phyloP scores from a whole-genome alignment of 2,113 vertebrate species.

The Cnemophilus loriae region DNA sequence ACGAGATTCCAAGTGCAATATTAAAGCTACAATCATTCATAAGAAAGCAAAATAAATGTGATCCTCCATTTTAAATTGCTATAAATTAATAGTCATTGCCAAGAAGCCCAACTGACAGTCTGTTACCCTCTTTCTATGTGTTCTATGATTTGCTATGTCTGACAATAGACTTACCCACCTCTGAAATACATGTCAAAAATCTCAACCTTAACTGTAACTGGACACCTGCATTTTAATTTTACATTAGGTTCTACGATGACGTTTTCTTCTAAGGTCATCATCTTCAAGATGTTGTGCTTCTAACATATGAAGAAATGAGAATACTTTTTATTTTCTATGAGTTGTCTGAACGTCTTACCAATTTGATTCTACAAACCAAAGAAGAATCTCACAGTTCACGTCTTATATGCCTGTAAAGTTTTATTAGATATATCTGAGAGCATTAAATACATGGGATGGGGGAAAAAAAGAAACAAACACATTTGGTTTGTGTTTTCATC shows the following conservation, averaged over 20 bases:
- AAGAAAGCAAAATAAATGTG: slow-evolving; percentile 11
- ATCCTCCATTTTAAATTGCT: slow-evolving; percentile 2
- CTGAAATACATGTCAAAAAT: not conserved
- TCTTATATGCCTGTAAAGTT: not conserved
- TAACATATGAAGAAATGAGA: not conserved
- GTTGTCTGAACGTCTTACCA: not conserved
- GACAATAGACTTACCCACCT: not conserved
- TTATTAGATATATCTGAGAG: not conserved
- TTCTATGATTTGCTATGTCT: not conserved
- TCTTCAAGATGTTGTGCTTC: not conserved
- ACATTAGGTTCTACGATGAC: not conserved
- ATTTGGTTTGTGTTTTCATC: not conserved
- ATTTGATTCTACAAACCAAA: not conserved
- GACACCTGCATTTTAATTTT: not conserved
- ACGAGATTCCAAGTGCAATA: not conserved
- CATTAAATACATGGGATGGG: not conserved
- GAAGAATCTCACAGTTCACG: not conserved
- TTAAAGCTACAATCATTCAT: slow-evolving; percentile 9
- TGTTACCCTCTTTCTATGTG: not conserved
- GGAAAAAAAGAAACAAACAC: not conserved
- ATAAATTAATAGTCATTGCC: not conserved
- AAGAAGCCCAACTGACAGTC: not conserved
- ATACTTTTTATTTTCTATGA: not conserved
- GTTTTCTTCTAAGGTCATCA: not conserved
- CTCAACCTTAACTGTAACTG: not conserved